Conservation (phyloP, 2,888 invertebrate species). For the Leucophenga montana region DNA sequence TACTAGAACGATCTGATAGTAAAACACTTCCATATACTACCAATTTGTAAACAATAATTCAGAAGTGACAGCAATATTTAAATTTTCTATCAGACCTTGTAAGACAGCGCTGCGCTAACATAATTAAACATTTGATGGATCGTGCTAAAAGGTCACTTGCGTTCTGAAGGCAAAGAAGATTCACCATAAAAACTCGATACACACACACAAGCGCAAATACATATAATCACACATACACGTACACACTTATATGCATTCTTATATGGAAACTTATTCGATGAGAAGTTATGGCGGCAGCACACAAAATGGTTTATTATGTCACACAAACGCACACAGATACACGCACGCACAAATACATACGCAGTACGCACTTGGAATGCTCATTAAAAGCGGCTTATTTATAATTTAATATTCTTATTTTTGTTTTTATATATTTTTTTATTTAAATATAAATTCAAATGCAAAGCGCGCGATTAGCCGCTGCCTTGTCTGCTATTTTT, state of each 20-base stretch:
- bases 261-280: background rate
- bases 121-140: slow-evolving; percentile 36
- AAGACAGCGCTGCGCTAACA: background rate
- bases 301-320: too few species aligned
- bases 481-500: background rate
- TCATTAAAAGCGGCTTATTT: too few species aligned
- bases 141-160: slow-evolving; percentile 52
- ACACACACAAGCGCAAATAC: slow-evolving; percentile 29
- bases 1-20: too few species aligned
- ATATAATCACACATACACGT: slow-evolving; percentile 33
- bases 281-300: too few species aligned
- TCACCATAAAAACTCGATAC: slow-evolving; percentile 19
- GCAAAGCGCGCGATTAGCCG: background rate
- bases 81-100: too few species aligned
- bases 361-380: slow-evolving; percentile 37
- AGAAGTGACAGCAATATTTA: too few species aligned
- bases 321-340: slow-evolving; percentile 10
- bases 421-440: too few species aligned
- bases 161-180: slow-evolving; percentile 40
- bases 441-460: background rate
- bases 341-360: slow-evolving; percentile 31
- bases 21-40: background rate
- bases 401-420: too few species aligned
- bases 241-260: background rate
- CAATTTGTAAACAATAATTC: too few species aligned